Conservation (phyloP, 92 coral and sea anemone species). For the Zoanthus gigantus region DNA sequence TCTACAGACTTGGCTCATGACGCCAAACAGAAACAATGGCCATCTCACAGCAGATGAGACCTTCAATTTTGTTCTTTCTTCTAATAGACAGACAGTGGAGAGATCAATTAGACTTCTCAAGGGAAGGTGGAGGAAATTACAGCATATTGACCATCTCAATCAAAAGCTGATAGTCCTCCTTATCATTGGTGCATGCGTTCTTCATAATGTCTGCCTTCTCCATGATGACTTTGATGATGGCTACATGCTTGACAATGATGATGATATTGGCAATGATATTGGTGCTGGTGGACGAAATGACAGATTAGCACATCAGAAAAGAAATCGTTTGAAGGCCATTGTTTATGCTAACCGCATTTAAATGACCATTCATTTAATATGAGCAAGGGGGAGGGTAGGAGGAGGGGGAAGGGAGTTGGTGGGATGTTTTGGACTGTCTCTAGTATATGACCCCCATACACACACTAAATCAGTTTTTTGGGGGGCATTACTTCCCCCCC, state of each 20-base stretch:
- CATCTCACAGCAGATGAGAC: slow-evolving; percentile 55
- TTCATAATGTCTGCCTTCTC: slow-evolving; percentile 59
- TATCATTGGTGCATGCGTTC: slow-evolving; percentile 60
- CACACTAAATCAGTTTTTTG: too few relatives aligned
- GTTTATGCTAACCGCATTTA: too few relatives aligned
- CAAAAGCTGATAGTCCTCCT: slow-evolving; percentile 45
- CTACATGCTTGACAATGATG: slow-evolving; percentile 59
- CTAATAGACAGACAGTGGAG: slow-evolving; percentile 57
- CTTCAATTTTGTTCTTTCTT: slow-evolving; percentile 56
- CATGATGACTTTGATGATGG: slow-evolving; percentile 66
- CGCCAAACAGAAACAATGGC: slow-evolving; percentile 74
- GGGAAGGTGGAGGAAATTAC: slow-evolving; percentile 68
- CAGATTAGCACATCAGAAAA: too few relatives aligned
- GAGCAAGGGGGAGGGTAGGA: too few relatives aligned
- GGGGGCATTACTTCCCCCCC: too few relatives aligned
- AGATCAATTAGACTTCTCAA: slow-evolving; percentile 68
- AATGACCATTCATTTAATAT: too few relatives aligned
- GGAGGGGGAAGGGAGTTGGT: too few relatives aligned
- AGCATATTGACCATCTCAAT: slow-evolving; percentile 56
- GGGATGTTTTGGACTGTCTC: too few relatives aligned
- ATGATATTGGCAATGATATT: slow-evolving; percentile 7
- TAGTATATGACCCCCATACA: too few relatives aligned
- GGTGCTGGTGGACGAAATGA: background rate
- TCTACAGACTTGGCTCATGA: slow-evolving; percentile 62
- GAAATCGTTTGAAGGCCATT: too few relatives aligned